Base-by-base conservation (phyloP, 1,140 invertebrate genomes). In the Helicoverpa zea region DNA sequence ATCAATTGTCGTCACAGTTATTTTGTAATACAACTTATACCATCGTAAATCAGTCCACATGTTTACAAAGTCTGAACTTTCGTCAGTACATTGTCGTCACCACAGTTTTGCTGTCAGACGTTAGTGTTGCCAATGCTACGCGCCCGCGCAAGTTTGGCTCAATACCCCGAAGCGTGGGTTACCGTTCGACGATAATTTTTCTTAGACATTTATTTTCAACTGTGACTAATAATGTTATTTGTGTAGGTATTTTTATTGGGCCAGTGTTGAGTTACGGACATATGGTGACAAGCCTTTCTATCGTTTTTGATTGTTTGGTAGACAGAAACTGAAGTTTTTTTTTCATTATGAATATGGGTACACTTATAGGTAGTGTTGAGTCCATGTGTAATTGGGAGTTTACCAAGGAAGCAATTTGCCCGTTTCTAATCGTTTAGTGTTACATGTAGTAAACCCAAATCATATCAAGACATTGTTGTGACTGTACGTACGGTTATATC, bases 211-310 rank as follows among this genome's bases (percentile, higher is more conserved):
- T 89, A 91, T 90, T 91, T 89, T 78, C 61, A 86, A 81, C 81
- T 76, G 80, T 93, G 91, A 93, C 88, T 93, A 92, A 93, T 80
- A n/a, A 47, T n/a, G 82, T 85, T 91, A 89, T 91, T 89, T 89
- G 79, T 73, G 85, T 84, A 87, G 83, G 81, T 80, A 88, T 89
- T 88, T 90, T 90, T 90, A 89, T 89, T 88, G 82, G 84, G 66
- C 76, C 68, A 83, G 88, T 89, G 81, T 91, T 87, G 81, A 84
- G 84, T 92, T 92, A 90, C 90, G 72, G 76, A 68, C 81, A 84
- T 77, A 66, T 83, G 84, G 59, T 86, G 78, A 86, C 84, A 82
- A 86, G 82, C 83, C 83, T 86, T 84, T 87, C 83, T 80, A 49
- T 49, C 18, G 43, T 70, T 43, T 61, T 51, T 80, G 79, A 49